These are phyloP conservation scores for Archocentrus centrarchus DNA, from an alignment of 2,113 vertebrate species.

Conservation along the genomic window DNA sequence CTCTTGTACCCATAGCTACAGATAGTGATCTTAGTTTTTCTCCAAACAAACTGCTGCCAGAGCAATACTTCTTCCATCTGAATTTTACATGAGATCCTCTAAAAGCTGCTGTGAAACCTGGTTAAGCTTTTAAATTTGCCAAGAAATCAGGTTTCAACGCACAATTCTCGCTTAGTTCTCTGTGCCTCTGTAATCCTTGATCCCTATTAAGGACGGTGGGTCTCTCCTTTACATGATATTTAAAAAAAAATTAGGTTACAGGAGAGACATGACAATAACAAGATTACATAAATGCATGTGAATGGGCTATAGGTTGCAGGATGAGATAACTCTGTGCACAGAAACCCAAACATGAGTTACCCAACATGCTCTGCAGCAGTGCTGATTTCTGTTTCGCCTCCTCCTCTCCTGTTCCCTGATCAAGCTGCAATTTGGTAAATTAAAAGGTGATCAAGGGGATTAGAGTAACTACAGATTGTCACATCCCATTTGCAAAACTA, in stretches of 20 bases:
- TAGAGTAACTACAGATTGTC: slow-evolving; percentile 54
- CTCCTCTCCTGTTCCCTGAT: slow-evolving; percentile 25
- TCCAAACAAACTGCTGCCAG: background rate
- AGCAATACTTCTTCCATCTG: background rate
- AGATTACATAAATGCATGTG: slow-evolving; percentile 6
- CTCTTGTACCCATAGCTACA: background rate
- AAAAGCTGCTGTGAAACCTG: slow-evolving; percentile 11
- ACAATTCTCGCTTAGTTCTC: background rate
- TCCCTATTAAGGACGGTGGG: background rate
- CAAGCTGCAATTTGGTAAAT: slow-evolving; percentile 68
- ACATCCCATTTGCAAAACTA: slow-evolving; percentile 35
- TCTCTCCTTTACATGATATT: background rate
- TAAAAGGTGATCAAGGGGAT: slow-evolving; percentile 72
- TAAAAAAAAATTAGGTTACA: background rate
- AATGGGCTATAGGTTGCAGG: background rate
- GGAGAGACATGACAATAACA: background rate
- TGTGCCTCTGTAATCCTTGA: slow-evolving; percentile 10
- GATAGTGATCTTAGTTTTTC: background rate
- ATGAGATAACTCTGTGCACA: background rate
- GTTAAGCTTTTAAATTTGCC: background rate
- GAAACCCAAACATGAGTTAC: background rate
- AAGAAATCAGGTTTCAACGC: slow-evolving; percentile 9
- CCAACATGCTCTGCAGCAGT: slow-evolving; percentile 1
- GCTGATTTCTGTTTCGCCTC: background rate
- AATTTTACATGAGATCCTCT: background rate